phyloP scores from a whole-genome alignment of 2,888 invertebrate genomes.

The Epinotia ramella region DNA sequence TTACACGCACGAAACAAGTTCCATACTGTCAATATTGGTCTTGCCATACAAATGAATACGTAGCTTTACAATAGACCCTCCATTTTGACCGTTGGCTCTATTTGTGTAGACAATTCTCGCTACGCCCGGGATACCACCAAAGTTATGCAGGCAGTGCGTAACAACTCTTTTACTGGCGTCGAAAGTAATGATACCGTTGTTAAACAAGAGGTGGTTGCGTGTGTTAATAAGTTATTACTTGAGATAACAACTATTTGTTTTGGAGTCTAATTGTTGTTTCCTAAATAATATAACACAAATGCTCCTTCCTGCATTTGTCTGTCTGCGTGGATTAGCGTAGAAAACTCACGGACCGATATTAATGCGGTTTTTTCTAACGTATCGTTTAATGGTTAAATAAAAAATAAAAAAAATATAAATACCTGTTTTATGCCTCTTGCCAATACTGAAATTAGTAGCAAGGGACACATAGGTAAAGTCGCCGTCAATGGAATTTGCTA shows the following conservation, averaged over 20 bases:
- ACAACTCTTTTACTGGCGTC: slow-evolving; percentile 18
- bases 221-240: neutral
- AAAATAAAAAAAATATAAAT: too few relatives aligned
- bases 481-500: too few relatives aligned
- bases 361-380: too few relatives aligned
- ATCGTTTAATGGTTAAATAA: too few relatives aligned
- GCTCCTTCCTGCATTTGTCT: too few relatives aligned
- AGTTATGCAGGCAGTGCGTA: slow-evolving; percentile 55
- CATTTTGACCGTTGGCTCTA: slow-evolving; percentile 79
- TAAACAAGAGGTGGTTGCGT: slow-evolving; percentile 2
- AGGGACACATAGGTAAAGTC: too few relatives aligned
- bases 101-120: slow-evolving; percentile 81
- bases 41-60: slow-evolving; percentile 84
- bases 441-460: too few relatives aligned
- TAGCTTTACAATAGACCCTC: slow-evolving; percentile 81
- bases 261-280: neutral
- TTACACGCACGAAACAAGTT: slow-evolving; percentile 79
- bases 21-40: slow-evolving; percentile 78
- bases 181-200: slow-evolving; percentile 10
- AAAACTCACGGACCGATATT: neutral
- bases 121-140: slow-evolving; percentile 72
- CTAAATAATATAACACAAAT: too few relatives aligned
- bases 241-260: neutral
- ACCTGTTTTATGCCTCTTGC: too few relatives aligned
- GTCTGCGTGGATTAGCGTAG: neutral